These are phyloP conservation scores for Sarcophilus harrisii DNA, from an alignment of 2,797 vertebrate genomes.

Conservation along the genomic window DNA sequence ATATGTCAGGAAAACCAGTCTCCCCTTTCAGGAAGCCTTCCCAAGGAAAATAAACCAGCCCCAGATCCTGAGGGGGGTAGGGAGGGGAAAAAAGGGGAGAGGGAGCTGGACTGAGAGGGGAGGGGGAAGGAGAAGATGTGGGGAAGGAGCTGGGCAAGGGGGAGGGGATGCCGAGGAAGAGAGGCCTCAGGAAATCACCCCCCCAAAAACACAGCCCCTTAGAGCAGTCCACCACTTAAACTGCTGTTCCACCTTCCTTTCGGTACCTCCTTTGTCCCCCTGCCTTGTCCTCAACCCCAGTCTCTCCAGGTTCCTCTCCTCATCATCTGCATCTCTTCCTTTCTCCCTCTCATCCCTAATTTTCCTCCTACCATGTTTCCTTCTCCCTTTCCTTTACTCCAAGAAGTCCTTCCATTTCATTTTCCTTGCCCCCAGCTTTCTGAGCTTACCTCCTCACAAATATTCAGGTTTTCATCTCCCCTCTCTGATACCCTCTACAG, in stretches of 20 bases:
- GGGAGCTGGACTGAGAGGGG: background rate
- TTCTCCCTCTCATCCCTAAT: background rate
- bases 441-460: background rate
- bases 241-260: background rate
- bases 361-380: background rate
- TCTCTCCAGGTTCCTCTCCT: conserved; percentile 3
- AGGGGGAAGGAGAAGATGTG: background rate
- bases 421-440: background rate
- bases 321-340: conserved; percentile 2
- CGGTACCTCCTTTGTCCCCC: background rate
- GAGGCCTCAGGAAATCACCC: background rate
- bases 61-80: conserved; percentile 53
- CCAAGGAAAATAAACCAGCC: conserved; percentile 76
- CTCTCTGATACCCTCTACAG: background rate
- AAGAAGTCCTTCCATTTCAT: background rate
- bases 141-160: background rate
- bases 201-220: background rate
- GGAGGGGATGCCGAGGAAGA: background rate
- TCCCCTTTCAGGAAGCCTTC: conserved; percentile 78
- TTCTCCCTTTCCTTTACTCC: background rate
- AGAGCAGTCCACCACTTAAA: background rate
- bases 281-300: background rate
- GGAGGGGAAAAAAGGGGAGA: background rate
- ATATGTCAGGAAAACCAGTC: conserved; percentile 75
- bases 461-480: background rate